phyloP scores from a whole-genome alignment of 2,888 invertebrate genomes.

The Pyrgus malvae region DNA sequence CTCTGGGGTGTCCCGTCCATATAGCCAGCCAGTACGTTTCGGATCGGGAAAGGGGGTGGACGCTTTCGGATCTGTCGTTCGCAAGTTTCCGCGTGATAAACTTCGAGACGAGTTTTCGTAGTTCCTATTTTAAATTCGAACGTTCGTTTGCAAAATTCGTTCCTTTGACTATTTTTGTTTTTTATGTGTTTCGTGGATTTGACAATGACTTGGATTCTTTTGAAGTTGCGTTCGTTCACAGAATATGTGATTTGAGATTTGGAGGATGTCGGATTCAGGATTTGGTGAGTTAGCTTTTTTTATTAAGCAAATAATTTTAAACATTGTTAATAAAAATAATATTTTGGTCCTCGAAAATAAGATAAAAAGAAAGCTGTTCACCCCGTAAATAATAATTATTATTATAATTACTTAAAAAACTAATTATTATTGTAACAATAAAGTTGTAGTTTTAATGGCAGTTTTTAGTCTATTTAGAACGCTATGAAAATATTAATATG shows the following conservation, averaged over 20 bases:
- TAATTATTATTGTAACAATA: too few relatives aligned
- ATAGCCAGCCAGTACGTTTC: slow-evolving; percentile 30
- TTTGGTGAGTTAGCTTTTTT: neutral
- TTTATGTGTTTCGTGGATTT: slow-evolving; percentile 8
- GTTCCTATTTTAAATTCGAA: neutral
- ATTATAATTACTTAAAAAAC: too few relatives aligned
- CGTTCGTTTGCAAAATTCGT: neutral
- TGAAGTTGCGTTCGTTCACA: neutral
- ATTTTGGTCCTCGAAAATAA: too few relatives aligned
- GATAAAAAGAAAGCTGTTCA: too few relatives aligned
- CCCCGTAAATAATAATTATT: too few relatives aligned
- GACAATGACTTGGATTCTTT: slow-evolving; percentile 12
- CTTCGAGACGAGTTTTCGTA: slow-evolving; percentile 7
- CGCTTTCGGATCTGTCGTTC: slow-evolving; percentile 23
- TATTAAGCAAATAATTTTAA: too few relatives aligned
- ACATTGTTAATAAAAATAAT: too few relatives aligned
- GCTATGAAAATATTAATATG: too few relatives aligned
- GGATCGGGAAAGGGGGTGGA: slow-evolving; percentile 28
- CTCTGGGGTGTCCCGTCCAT: slow-evolving; percentile 26
- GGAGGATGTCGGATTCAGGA: neutral
- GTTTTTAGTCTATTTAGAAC: too few relatives aligned
- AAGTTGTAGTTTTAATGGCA: too few relatives aligned
- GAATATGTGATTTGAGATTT: slow-evolving; percentile 13
- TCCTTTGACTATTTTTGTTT: neutral
- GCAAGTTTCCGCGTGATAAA: slow-evolving; percentile 31